Evolutionary conservation across 1,140 invertebrate genomes (phyloP), one percentile per base, ranked within the genome.

Genomic region (Bombus waltoni): DNA sequence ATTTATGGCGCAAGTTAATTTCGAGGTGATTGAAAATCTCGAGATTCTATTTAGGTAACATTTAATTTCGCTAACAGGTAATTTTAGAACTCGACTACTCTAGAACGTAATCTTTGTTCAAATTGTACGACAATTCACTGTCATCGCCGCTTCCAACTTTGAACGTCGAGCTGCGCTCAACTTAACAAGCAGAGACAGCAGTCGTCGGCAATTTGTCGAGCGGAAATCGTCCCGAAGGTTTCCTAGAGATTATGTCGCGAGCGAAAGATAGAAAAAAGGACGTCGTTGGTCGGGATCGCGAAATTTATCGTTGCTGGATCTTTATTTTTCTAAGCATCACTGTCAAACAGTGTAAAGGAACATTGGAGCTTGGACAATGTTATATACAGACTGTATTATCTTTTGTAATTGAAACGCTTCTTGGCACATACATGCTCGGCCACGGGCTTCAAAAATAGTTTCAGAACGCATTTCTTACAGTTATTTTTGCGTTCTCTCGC

Each of bases 361-460:
- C 53, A 40, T 40, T 6, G 47, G 47, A 53, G 47, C 47, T 53
- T 53, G 38, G 28, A 40, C 75, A 40, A 62, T 42, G 75, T 65
- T 65, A n/a, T 42, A 40, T 13, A 42, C 75, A 65, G 57, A 11
- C 57, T 6, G 75, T 65, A 32, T 77, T 42, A 62, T 77, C 75
- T 77, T 77, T 65, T 77, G 75, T 65, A 77, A 77, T 77, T 65
- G 75, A 77, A 77, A 77, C 75, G 38, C 57, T 77, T 77, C 75
- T 77, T 59, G 75, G 75, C 62, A 62, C 74, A 59, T 76, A 59
- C 53, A 59, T 15, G 75, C 53, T 59, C 13, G 38, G 9, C 25
- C 25, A n/a, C 47, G 2, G 25, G 35, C 25, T 40, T 76, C 38
- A 28, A 76, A 76, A 76, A 76, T 76, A 76, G 28, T 77, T n/a